Base-by-base conservation (phyloP, 2,888 invertebrate genomes). In the Stenodema calcarata region DNA sequence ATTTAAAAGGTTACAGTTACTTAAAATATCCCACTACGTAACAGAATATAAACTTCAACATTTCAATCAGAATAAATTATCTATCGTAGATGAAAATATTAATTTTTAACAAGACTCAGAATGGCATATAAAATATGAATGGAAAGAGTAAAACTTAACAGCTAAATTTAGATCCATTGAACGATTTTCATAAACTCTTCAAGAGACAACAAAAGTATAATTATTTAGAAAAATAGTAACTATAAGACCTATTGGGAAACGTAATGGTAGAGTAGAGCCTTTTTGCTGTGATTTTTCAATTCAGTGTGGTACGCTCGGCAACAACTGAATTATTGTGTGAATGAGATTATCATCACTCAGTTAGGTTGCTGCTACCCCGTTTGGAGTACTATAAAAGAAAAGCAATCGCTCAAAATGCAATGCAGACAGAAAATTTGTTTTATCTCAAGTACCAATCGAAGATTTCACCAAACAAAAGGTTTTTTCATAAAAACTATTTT, bases 161-260 rank as follows among this genome's bases (percentile, higher is more conserved):
- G 23, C 70, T 86, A 86, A 42, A 78, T 86, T 86, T 47, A 75
- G 42, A 85, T 47, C n/a, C 27, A 23, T 50, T 18, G 78, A 86
- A 86, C 86, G 78, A 86, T 75, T 70, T 76, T 80, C 70, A 80
- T 86, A 86, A 86, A 86, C 86, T 86, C 86, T 79, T 86, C 28
- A 79, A 84, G 84, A 73, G 44, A 86, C 76, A 76, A 76, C 70
- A 70, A 41, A 70, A 86, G 50, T 76, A 80, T 70, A 80, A 80
- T 80, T 86, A 86, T 86, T 80, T 86, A 86, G 86, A 86, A 86
- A 86, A 86, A 86, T 86, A 86, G 79, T 80, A 86, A 86, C 86
- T 86, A 80, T 80, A 70, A 62, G 47, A 86, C 62, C 70, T 80
- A 79, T 80, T 41, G 80, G 47, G 80, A 62, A 86, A 79, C 62